Conservation (phyloP, 30 jellyfish, hydroid and myxozoan genomes). For the Aurelia sp. region DNA sequence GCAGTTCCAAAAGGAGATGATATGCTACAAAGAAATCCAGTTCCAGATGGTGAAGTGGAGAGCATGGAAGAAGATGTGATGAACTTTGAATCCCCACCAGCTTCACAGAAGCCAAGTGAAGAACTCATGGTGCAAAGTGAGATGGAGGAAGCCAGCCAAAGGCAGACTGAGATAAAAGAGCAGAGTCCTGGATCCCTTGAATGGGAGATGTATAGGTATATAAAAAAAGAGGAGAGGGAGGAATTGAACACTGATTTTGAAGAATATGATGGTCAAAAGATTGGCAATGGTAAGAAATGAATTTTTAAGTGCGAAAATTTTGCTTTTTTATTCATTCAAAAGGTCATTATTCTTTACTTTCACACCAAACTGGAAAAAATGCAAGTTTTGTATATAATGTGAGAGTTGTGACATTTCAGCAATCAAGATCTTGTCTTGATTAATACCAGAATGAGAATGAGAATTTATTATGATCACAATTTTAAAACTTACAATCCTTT, state of each 20-base stretch:
- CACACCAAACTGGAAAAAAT: no score
- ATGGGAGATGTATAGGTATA: conserved; percentile 83
- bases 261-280: conserved; percentile 46
- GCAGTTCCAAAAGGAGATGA: not conserved
- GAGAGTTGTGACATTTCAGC: not conserved
- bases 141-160: not conserved
- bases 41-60: conserved; percentile 38
- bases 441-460: no score
- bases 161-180: not conserved
- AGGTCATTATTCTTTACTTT: no score
- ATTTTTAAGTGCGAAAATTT: no score
- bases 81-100: conserved; percentile 14
- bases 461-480: no score
- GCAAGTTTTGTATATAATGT: not conserved
- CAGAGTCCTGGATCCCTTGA: conserved; percentile 65
- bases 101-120: not conserved
- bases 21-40: conserved; percentile 43
- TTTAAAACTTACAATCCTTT: no score
- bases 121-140: not conserved
- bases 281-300: conserved; percentile 26
- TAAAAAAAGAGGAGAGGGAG: conserved; percentile 63
- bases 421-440: no score
- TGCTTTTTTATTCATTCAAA: no score
- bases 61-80: conserved; percentile 18
- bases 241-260: conserved; percentile 42